phyloP scores from a whole-genome alignment of 2,888 invertebrate genomes.

The Chesias legatella region DNA sequence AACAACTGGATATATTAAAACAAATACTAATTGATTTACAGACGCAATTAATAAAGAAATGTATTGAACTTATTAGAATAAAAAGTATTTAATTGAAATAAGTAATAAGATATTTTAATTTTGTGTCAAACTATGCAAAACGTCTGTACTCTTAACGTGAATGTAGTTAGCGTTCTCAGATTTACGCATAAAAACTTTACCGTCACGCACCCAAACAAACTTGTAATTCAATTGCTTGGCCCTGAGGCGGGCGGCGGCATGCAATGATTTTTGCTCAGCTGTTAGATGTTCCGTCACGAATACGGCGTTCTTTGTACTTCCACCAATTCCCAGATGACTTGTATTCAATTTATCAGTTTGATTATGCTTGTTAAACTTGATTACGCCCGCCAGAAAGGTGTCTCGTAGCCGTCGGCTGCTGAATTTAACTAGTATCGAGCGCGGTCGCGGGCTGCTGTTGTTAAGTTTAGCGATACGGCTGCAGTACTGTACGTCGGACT shows the following conservation, averaged over 20 bases:
- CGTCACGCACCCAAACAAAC: constrained; percentile 18
- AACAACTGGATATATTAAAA: too few relatives aligned
- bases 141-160: neutral
- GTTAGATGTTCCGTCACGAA: neutral
- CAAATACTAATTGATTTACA: too few relatives aligned
- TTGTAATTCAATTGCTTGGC: constrained; percentile 10
- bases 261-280: neutral
- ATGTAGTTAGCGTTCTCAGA: neutral
- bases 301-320: neutral
- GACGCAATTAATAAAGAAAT: too few relatives aligned
- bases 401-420: constrained; percentile 9
- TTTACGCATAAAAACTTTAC: constrained; percentile 13
- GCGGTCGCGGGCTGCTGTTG: constrained; percentile 11
- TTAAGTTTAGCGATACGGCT: constrained; percentile 23
- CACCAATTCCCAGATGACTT: neutral
- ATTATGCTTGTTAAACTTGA: constrained; percentile 3
- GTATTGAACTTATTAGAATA: too few relatives aligned
- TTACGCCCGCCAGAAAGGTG: neutral
- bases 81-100: too few relatives aligned
- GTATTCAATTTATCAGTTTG: neutral
- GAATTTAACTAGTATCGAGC: constrained; percentile 25
- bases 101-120: too few relatives aligned
- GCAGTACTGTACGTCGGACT: constrained; percentile 22
- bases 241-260: neutral
- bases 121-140: neutral